A percentile compares a stretch with the other conserved stretches of the same genome.
These are phyloP conservation scores for Tipula vernalis DNA, from an alignment of 2,888 invertebrate genomes.

Conservation along the genomic window DNA sequence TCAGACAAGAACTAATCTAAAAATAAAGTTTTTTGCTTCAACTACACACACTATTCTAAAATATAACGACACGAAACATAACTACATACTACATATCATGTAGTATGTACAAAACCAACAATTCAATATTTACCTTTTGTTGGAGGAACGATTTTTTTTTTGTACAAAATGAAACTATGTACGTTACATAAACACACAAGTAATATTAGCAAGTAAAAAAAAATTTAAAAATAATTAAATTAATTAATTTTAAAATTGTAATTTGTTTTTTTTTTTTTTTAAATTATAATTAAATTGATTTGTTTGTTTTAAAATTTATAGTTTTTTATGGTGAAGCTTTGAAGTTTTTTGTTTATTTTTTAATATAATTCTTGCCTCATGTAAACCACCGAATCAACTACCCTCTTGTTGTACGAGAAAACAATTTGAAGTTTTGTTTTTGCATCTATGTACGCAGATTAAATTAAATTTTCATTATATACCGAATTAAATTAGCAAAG, in stretches of 20 bases:
- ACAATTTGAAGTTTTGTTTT: neutral
- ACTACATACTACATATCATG: too few relatives aligned
- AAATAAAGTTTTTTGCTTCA: neutral
- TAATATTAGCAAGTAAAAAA: neutral
- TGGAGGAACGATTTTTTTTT: neutral
- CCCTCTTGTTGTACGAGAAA: neutral
- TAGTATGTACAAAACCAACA: neutral
- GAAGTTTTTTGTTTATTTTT: neutral
- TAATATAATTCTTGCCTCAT: neutral
- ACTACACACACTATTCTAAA: neutral
- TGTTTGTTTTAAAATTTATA: neutral
- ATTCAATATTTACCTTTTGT: neutral
- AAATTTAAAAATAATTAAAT: neutral
- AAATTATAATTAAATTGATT: neutral
- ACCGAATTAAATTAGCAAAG: too few relatives aligned
- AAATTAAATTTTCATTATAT: too few relatives aligned
- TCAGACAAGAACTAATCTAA: neutral
- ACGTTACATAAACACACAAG: neutral
- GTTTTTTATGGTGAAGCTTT: neutral
- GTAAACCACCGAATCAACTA: neutral
- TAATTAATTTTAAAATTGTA: neutral
- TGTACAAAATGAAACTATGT: neutral
- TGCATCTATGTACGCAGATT: too few relatives aligned
- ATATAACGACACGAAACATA: neutral
- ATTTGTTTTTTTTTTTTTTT: neutral